Base-by-base conservation (phyloP, 2,888 invertebrate genomes). In the Callyntrura sp. region DNA sequence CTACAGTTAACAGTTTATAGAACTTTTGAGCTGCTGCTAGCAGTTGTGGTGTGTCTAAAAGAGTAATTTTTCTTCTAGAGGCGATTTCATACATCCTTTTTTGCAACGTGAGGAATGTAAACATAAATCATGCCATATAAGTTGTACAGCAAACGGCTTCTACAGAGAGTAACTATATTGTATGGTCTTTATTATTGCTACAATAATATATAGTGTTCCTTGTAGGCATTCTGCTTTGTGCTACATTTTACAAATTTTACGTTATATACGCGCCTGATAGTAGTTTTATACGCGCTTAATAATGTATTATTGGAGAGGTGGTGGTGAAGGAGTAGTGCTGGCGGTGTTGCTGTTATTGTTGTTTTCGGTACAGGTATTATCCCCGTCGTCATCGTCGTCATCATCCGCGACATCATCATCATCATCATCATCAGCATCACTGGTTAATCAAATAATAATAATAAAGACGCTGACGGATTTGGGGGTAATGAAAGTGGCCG, bases 381-480 rank as follows among this genome's bases (percentile, higher is more conserved):
- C 35, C 35, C 35, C 35, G 2, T 65, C 14, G 55, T 65, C 6
- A 6, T 35, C 35, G 35, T 35, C 6, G 14, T 23, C 20, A 9
- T 65, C 25, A 65, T 35, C 35, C 2, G 2, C 35, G 6, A 4
- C 35, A 35, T 65, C 14, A 9, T 65, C 6, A 6, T 35, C 35
- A 6, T 35, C 6, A 65, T 23, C 20, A 9, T 65, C 25, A 65
- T 35, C 35, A 35, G 2, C 35, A 35, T 35, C 35, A 35, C 35
- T 35, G 6, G 35, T 35, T 35, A 6, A 35, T 35, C 23, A 45
- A 45, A 82, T 62, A 82, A 28, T 78, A 81, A 43, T 62, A 14
- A 60, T 60, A 11, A 55, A 57, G 14, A 79, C 57, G 35, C 79
- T 79, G 79, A 82, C 20, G 62, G 45, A 62, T 20, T 82, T 62